phyloP scores from a whole-genome alignment of 2,888 invertebrate genomes.

The Drosophila siamana region DNA sequence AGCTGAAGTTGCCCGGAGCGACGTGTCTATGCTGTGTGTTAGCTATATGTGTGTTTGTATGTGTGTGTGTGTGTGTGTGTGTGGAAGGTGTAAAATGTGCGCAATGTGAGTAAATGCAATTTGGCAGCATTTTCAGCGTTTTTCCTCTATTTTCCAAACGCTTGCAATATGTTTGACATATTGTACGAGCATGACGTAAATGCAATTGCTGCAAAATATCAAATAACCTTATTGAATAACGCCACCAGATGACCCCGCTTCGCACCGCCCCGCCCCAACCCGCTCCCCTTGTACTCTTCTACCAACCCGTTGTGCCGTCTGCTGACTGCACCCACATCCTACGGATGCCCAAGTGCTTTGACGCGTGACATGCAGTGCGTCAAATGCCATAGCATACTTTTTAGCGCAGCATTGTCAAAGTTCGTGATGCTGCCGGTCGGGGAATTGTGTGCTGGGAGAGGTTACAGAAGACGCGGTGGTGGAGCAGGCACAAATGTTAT shows the following conservation, averaged over 20 bases:
- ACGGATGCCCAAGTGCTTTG: slow-evolving; percentile 5
- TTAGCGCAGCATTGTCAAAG: slow-evolving; percentile 33
- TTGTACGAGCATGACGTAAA: slow-evolving; percentile 57
- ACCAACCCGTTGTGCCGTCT: no score
- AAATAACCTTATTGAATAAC: slow-evolving; percentile 55
- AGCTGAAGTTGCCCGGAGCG: slow-evolving; percentile 27
- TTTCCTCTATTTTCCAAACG: slow-evolving; percentile 1
- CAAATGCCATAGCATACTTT: slow-evolving; percentile 48
- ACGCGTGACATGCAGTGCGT: slow-evolving; percentile 24
- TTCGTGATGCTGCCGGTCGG: not conserved
- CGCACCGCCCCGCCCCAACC: no score
- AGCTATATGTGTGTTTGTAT: slow-evolving; percentile 7
- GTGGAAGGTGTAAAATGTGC: slow-evolving; percentile 49
- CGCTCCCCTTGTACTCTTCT: no score
- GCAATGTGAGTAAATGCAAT: slow-evolving; percentile 73
- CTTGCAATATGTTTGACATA: slow-evolving; percentile 48
- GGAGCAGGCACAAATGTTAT: not conserved
- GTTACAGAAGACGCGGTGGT: not conserved
- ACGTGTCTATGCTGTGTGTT: not conserved
- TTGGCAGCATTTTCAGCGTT: slow-evolving; percentile 46
- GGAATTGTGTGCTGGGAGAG: not conserved
- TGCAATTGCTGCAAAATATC: slow-evolving; percentile 57
- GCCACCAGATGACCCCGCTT: slow-evolving; percentile 13
- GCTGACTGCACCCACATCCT: not conserved
- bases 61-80: slow-evolving; percentile 17